Evolutionary conservation across 2,888 invertebrate genomes (phyloP).

Genomic region (Zeuzera pyrina): DNA sequence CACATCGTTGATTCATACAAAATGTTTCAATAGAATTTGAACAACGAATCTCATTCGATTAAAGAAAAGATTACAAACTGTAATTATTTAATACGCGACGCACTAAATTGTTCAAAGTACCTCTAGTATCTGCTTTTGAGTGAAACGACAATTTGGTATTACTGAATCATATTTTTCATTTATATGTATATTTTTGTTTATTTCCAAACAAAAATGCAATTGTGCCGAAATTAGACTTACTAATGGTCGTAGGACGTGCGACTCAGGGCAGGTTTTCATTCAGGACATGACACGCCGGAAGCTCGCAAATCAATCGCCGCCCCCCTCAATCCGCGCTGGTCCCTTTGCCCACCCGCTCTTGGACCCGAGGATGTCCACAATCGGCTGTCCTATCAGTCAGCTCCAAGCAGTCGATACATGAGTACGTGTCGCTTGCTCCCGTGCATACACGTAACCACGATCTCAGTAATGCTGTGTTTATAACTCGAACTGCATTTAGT

Average conservation of each 20-base stretch:
- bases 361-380: constrained; percentile 38
- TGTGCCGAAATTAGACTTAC: too few relatives aligned
- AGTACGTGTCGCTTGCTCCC: constrained; percentile 27
- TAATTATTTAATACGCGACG: too few relatives aligned
- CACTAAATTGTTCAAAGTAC: too few relatives aligned
- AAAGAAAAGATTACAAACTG: too few relatives aligned
- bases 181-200: too few relatives aligned
- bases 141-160: too few relatives aligned
- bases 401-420: constrained; percentile 26
- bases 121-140: too few relatives aligned
- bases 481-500: constrained; percentile 32
- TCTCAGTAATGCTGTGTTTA: constrained; percentile 52
- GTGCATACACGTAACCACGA: constrained; percentile 24
- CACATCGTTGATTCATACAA: too few relatives aligned
- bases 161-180: too few relatives aligned
- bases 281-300: constrained; percentile 47
- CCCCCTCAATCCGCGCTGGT: constrained; percentile 26
- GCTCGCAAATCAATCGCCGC: constrained; percentile 59
- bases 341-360: constrained; percentile 18
- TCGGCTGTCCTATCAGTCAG: constrained; percentile 36
- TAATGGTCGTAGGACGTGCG: constrained; percentile 24
- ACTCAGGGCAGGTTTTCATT: constrained; percentile 42
- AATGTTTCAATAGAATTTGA: too few relatives aligned
- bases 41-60: too few relatives aligned
- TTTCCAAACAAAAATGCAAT: too few relatives aligned